Conservation (phyloP, 2,113 vertebrate species). For the Alethe diademata region DNA sequence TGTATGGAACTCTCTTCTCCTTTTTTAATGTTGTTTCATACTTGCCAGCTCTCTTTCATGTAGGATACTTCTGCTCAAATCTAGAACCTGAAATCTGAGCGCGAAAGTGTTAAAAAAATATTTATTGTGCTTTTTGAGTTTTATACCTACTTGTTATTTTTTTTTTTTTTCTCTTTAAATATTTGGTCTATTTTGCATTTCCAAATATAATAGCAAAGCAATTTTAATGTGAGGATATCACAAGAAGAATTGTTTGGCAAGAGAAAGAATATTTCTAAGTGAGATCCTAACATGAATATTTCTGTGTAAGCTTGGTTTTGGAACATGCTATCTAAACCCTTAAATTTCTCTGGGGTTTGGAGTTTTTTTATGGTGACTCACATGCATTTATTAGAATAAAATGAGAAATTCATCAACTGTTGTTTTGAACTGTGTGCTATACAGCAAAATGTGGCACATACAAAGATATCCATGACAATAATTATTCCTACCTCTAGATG, state of each 20-base stretch:
- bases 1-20: neutral
- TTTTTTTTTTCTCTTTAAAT: neutral
- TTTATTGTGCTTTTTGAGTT: neutral
- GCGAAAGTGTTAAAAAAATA: neutral
- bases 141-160: neutral
- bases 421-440: neutral
- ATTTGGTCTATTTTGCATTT: constrained; percentile 40
- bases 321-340: constrained; percentile 58
- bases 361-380: constrained; percentile 68
- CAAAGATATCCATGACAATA: neutral
- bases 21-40: neutral
- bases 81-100: neutral
- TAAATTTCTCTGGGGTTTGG: constrained; percentile 55
- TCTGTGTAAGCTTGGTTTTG: constrained; percentile 57
- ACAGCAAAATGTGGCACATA: neutral
- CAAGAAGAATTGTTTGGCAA: constrained; percentile 66
- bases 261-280: constrained; percentile 59
- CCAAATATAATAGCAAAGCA: constrained; percentile 23
- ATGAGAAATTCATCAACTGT: neutral
- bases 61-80: neutral
- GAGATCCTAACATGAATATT: constrained; percentile 56
- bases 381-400: constrained; percentile 31
- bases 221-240: constrained; percentile 52
- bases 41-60: neutral
- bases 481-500: constrained; percentile 46